Conservation (phyloP, 2,888 invertebrate species). For the Allolobophora icterica region DNA sequence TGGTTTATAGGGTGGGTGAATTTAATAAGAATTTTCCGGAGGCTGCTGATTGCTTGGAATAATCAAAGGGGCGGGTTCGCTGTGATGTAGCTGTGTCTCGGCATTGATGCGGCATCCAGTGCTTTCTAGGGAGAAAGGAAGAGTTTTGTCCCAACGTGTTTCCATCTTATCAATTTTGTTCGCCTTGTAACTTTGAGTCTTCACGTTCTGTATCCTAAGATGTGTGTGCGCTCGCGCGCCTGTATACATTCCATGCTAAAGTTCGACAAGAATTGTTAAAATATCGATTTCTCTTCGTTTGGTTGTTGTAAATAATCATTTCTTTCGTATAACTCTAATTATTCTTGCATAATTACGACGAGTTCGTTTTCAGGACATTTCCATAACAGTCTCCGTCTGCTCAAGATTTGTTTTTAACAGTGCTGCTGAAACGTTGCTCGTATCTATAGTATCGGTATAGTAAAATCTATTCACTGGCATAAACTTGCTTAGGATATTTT, state of each 20-base stretch:
- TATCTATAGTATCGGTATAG: too few relatives aligned
- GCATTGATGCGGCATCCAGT: not conserved
- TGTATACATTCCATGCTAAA: not conserved
- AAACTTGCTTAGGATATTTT: not conserved
- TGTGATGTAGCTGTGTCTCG: not conserved
- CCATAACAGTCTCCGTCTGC: not conserved
- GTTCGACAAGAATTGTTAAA: not conserved
- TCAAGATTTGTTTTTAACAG: not conserved
- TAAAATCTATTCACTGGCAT: not conserved
- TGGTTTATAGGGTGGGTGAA: not conserved
- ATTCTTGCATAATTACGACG: not conserved
- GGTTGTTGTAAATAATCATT: not conserved
- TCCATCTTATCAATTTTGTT: not conserved
- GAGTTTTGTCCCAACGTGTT: not conserved
- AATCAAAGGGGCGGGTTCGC: not conserved
- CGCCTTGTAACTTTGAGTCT: not conserved
- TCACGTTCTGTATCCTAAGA: not conserved
- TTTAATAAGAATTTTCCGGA: not conserved
- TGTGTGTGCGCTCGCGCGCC: not conserved
- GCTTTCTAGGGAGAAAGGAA: not conserved
- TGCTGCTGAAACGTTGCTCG: not conserved
- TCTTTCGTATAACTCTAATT: not conserved
- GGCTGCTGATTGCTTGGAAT: not conserved
- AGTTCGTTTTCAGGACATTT: not conserved
- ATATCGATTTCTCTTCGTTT: not conserved